Conservation (phyloP, 2,113 vertebrate species). For the Ceyx cyanopectus region DNA sequence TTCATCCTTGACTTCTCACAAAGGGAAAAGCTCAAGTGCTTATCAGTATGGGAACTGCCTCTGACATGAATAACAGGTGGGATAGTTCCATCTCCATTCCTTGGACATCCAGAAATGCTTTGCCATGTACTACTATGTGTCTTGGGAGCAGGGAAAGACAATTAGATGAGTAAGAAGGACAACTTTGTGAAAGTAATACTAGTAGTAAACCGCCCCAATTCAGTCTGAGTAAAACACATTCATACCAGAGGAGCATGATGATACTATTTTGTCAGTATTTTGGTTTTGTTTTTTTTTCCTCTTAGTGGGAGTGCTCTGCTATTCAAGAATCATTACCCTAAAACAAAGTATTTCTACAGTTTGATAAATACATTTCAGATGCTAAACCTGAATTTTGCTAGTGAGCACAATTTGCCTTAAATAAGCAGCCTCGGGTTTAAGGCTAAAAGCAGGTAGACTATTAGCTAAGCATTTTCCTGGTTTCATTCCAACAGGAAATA, state of each 20-base stretch:
- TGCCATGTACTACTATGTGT: neutral
- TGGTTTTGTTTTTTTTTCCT: neutral
- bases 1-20: neutral
- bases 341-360: neutral
- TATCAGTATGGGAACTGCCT: neutral
- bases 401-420: neutral
- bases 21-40: neutral
- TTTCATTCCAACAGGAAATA: neutral
- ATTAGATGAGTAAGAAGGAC: neutral
- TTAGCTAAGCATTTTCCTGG: neutral
- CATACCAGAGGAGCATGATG: neutral
- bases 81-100: neutral
- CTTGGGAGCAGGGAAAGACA: neutral
- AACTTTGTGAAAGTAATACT: neutral
- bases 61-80: neutral
- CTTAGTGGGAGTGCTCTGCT: neutral
- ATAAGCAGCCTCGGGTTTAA: neutral
- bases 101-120: neutral
- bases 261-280: neutral
- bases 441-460: neutral
- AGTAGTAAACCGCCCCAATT: neutral
- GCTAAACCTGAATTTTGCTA: neutral
- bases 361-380: conserved; percentile 1
- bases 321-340: neutral
- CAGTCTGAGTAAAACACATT: neutral